These are phyloP conservation scores for Oligia latruncula DNA, from an alignment of 2,888 invertebrate genomes.

Conservation along the genomic window DNA sequence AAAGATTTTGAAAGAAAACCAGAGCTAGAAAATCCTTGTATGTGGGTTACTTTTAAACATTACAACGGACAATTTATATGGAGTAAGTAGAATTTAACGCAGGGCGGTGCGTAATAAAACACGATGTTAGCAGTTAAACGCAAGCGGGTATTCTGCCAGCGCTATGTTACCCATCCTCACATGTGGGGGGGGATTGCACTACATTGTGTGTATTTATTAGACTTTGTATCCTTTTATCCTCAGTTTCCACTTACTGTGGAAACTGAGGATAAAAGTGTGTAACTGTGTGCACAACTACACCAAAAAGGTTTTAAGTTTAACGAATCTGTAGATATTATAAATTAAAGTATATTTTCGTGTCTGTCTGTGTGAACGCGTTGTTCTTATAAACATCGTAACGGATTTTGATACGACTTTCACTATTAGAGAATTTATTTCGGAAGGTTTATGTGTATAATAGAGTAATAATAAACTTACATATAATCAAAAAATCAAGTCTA, in stretches of 20 bases:
- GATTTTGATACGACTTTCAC: no score
- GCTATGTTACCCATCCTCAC: background rate
- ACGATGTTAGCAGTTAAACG: conserved; percentile 18
- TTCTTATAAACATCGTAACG: no score
- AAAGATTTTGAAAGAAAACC: background rate
- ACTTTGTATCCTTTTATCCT: background rate
- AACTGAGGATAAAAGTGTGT: no score
- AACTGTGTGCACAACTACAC: background rate
- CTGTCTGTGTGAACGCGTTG: no score
- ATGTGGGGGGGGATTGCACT: background rate
- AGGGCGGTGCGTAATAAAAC: conserved; percentile 27
- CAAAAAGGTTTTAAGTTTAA: background rate
- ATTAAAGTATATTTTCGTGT: no score
- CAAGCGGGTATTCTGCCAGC: conserved; percentile 21
- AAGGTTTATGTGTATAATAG: no score
- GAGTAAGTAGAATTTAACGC: conserved; percentile 17
- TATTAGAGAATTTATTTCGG: no score
- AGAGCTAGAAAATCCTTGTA: background rate
- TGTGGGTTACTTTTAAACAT: background rate
- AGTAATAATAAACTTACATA: no score
- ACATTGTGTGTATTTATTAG: background rate
- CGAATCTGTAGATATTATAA: background rate
- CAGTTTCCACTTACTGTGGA: background rate
- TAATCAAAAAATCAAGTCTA: no score
- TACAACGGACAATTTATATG: conserved; percentile 6